These are phyloP conservation scores for Kryptopterus vitreolus DNA, from an alignment of 2,797 vertebrate species.

Conservation along the genomic window DNA sequence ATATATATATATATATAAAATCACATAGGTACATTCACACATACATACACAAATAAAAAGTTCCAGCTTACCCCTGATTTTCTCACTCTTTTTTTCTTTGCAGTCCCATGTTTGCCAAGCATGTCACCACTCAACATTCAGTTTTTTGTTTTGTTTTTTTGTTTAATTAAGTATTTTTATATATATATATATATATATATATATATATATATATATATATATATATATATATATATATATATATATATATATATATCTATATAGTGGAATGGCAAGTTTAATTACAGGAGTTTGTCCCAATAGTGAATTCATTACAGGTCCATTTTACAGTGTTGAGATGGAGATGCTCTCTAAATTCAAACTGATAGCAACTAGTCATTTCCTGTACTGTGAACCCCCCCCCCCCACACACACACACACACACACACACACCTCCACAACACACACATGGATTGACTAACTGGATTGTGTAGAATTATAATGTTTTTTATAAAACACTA, in stretches of 20 bases:
- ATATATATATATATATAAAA: too few species aligned
- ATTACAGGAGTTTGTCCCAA: neutral
- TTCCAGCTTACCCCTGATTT: too few species aligned
- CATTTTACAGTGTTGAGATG: neutral
- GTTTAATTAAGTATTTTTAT: too few species aligned
- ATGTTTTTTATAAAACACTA: conserved; percentile 26
- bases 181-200: too few species aligned
- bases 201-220: neutral
- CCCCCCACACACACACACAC: too few species aligned
- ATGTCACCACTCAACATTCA: conserved; percentile 5
- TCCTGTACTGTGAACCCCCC: too few species aligned
- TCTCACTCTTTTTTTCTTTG: neutral
- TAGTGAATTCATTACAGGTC: conserved; percentile 11
- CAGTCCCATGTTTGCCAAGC: neutral
- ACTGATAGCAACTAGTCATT: too few species aligned
- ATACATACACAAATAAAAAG: too few species aligned
- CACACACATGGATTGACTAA: neutral
- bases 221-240: too few species aligned
- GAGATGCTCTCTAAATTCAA: neutral
- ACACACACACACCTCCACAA: too few species aligned
- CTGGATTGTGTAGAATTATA: neutral
- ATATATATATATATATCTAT: neutral
- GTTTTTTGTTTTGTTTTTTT: conserved; percentile 8
- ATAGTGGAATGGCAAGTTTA: neutral
- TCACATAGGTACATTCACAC: too few species aligned